Evolutionary conservation across 1,140 invertebrate species (phyloP).

Genomic region (Trachymyrmex septentrionalis): DNA sequence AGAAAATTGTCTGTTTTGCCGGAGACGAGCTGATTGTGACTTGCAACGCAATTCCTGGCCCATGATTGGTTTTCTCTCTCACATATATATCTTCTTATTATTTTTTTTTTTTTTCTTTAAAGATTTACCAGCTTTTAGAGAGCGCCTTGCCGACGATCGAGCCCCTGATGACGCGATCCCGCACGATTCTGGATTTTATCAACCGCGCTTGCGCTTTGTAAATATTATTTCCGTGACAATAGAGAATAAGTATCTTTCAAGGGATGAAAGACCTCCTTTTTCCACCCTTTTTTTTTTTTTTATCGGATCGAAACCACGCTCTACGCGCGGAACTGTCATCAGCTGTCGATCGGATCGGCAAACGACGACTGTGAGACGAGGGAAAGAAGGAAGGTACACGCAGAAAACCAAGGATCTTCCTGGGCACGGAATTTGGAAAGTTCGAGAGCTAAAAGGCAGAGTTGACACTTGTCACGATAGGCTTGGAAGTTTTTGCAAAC

Average conservation of each 20-base stretch:
- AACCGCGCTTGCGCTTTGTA: background rate
- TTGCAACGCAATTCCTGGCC: constrained; percentile 87
- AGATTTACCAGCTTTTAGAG: constrained; percentile 43
- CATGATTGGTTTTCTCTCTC: constrained; percentile 80
- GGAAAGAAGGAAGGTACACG: constrained; percentile 62
- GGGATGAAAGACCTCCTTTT: background rate
- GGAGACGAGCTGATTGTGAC: constrained; percentile 87
- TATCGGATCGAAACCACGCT: background rate
- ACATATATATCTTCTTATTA: constrained; percentile 48
- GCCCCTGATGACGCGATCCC: background rate
- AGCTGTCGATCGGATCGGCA: constrained; percentile 60
- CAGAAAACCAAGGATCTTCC: constrained; percentile 65
- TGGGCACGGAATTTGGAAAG: constrained; percentile 58
- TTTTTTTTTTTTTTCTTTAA: constrained; percentile 34
- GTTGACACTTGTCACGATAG: constrained; percentile 37
- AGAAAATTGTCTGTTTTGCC: constrained; percentile 84
- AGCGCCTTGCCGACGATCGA: constrained; percentile 29
- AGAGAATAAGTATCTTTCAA: background rate
- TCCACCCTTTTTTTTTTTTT: background rate
- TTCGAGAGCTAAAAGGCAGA: constrained; percentile 56
- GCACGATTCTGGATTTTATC: background rate
- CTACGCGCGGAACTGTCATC: constrained; percentile 30
- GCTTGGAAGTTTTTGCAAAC: constrained; percentile 45
- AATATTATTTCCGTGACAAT: background rate
- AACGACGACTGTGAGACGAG: constrained; percentile 58